Evolutionary conservation across 2,888 invertebrate genomes (phyloP).

Genomic region (Arctia plantaginis): DNA sequence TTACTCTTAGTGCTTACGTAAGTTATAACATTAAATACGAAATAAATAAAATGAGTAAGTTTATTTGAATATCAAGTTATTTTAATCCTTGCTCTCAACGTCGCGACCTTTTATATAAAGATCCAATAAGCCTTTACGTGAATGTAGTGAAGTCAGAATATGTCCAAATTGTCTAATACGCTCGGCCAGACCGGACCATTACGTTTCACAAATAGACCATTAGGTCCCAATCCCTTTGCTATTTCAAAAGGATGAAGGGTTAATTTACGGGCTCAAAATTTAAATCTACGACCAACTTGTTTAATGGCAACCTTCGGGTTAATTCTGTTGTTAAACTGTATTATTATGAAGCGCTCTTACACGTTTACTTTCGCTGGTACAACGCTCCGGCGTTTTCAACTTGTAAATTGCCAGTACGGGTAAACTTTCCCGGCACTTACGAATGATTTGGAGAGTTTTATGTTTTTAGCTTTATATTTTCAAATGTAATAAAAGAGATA

Average conservation of each 20-base stretch:
- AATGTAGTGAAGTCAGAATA: conserved; percentile 79
- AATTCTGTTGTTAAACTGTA: conserved; percentile 80
- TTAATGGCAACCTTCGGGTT: conserved; percentile 81
- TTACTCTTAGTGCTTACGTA: conserved; percentile 5
- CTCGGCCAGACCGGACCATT: conserved; percentile 82
- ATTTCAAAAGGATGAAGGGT: conserved; percentile 86
- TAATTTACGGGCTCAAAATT: conserved; percentile 86
- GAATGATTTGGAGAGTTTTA: conserved; percentile 50
- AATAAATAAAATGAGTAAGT: conserved; percentile 27
- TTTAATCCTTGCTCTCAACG: conserved; percentile 42
- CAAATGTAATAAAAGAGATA: conserved; percentile 25
- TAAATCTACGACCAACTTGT: conserved; percentile 85
- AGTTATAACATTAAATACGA: conserved; percentile 6
- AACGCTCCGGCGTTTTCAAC: conserved; percentile 44
- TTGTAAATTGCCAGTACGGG: conserved; percentile 52
- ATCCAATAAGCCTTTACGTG: conserved; percentile 64
- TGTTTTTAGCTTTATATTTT: conserved; percentile 34
- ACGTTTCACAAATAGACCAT: conserved; percentile 86
- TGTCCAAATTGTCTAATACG: conserved; percentile 82
- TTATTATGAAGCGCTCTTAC: conserved; percentile 72
- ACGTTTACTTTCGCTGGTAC: conserved; percentile 55
- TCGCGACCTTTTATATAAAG: conserved; percentile 58
- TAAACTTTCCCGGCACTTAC: conserved; percentile 48
- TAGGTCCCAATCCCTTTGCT: conserved; percentile 85
- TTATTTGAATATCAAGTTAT: conserved; percentile 44